Evolutionary conservation across 2,888 invertebrate genomes (phyloP), one percentile per base, ranked within the genome.

Genomic region (Tenthredo amoena): DNA sequence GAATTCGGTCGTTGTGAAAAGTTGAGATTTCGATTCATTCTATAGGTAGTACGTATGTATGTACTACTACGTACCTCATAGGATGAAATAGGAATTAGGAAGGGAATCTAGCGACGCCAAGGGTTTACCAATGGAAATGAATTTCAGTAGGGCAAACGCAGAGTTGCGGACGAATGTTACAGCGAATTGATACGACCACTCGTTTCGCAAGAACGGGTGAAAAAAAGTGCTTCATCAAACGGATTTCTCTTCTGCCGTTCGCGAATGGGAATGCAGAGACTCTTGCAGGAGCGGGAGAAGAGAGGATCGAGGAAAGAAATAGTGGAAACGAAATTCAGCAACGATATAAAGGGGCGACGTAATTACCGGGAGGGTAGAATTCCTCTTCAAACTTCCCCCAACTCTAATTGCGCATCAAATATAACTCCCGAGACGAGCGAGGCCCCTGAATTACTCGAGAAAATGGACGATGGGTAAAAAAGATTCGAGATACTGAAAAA

Each of bases 351-450:
- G 68, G n/a, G n/a, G n/a, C 18, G 68, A 34, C 68, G 68, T 68
- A 68, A 68, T 68, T 68, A 68, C 68, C 68, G 68, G 18, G 68
- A 68, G 10, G 68, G 68, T 34, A 26, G 68, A 68, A 68, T 68
- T 34, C 34, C 68, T 34, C 68, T 68, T 68, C 34, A 68, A 68
- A 68, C 34, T 34, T 34, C 26, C 12, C 10, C 7, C 9, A 12
- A 12, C 62, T 21, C 21, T 62, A 26, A 7, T 18, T 34, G 7
- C 34, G 68, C 68, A 34, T 15, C 31, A 68, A 68, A 68, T 68
- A 68, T 68, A 68, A 68, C 68, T 34, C 34, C 34, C 12, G 68
- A 68, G 34, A 68, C 12, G 68, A 15, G 15, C 0, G 34, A 34
- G 31, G 34, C 7, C 7, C 34, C 34, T 0, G 34, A 68, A 68